Evolutionary conservation across 2,888 invertebrate genomes (phyloP), one percentile per base, ranked within the genome.

Genomic region (Yponomeuta plumbellus): DNA sequence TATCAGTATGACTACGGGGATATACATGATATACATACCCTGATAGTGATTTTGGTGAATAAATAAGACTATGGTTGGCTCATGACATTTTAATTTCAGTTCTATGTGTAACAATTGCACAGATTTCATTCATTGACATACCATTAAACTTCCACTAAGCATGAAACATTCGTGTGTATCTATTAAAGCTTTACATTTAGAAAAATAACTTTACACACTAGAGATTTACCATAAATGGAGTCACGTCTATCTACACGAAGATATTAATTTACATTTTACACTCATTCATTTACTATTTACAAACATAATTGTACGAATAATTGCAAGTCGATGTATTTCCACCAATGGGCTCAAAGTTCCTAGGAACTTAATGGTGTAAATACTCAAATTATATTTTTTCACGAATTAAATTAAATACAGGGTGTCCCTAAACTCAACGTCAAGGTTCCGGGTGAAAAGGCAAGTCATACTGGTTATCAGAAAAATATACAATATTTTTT

Each of bases 291-390:
- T 67, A 64, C 34, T 56, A 64, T 39, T 11, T 64, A n/a, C 65
- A 72, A 84, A 85, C 88, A 13, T 52, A 52, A 52, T 34, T 17
- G 17, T 5, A 52, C 3, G 44, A 17, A 3, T 52, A 52, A 52
- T 34, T 34, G 5, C 1, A 52, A 52, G 17, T 52, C 17, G 44
- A 88, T 89, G 86, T 81, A 80, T 69, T 76, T 81, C 69, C 79
- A 76, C 80, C 89, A 89, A 88, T 75, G 89, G 89, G 89, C 89
- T 89, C 89, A 87, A 77, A 81, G 83, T 81, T 84, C 81, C 71
- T 72, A 74, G 76, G 79, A 80, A 79, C 78, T 76, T 74, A 75
- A 86, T 88, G 89, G 83, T 80, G 80, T 74, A 80, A 84, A 79
- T 71, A 83, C 88, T 88, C 17, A 52, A 52, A 52, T 52, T 17